Evolutionary conservation across 1,140 invertebrate genomes (phyloP), one percentile per base, ranked within the genome.

Genomic region (Bombus haemorrhoidalis): DNA sequence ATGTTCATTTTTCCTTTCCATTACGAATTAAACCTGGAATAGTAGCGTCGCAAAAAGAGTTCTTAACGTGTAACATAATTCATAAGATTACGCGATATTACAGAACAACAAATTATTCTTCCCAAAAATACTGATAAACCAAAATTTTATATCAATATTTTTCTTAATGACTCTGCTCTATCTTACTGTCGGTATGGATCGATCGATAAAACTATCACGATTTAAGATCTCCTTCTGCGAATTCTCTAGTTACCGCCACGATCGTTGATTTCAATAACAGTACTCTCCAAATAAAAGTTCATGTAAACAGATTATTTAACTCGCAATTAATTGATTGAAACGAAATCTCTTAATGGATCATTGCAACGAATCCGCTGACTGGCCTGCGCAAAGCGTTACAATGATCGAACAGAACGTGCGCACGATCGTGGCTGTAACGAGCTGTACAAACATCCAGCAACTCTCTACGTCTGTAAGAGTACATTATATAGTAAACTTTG

Each of bases 341-440:
- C 13, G 64, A 79, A 72, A 39, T 62, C 13, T 9, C n/a, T 18
- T 4, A n/a, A 69, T 18, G n/a, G 18, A 53, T 80, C 85, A 62
- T 92, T 92, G 86, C 79, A 89, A 72, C 83, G 87, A 87, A 85
- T 86, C 74, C 84, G 89, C 77, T 73, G 77, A 92, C 80, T 92
- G 91, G 91, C 91, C 90, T 73, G 73, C 81, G 83, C 47, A 78
- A 77, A 87, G 34, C 91, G 86, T 68, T 86, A 69, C 85, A 92
- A 92, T 84, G 89, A 72, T 43, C 66, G 32, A 39, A 75, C 28
- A 22, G 47, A 39, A 53, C 4, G 68, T 22, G 28, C 9, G 34
- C 76, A 90, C 85, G 89, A 79, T 73, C 85, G 87, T 90, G 83
- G 62, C 82, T 90, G 90, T 64, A 78, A 41, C 85, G 59, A 79